Percentiles rank a stretch among this genome's conserved stretches.
phyloP scores from a whole-genome alignment of 2,888 invertebrate species.

The Sialis lutaria region DNA sequence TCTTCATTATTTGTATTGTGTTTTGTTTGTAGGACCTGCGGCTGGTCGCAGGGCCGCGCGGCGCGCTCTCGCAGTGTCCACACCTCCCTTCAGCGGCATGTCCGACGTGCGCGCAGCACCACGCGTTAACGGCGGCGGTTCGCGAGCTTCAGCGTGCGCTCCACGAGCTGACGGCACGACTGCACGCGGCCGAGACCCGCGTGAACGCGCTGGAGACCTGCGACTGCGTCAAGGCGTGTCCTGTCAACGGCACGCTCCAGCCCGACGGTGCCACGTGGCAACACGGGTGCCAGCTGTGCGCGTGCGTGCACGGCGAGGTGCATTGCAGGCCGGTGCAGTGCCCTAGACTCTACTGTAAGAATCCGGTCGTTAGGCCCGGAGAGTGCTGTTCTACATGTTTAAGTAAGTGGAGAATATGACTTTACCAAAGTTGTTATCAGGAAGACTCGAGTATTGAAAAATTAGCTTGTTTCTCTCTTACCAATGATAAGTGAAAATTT shows the following conservation, averaged over 20 bases:
- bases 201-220: slow-evolving; percentile 69
- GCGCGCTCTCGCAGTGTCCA: slow-evolving; percentile 74
- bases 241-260: slow-evolving; percentile 60
- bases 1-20: not conserved
- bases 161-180: slow-evolving; percentile 33
- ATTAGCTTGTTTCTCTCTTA: too few relatives aligned
- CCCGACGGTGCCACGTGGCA: slow-evolving; percentile 76
- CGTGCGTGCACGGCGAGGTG: slow-evolving; percentile 77
- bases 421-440: too few relatives aligned
- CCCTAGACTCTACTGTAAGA: slow-evolving; percentile 57
- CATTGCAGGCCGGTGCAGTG: slow-evolving; percentile 71
- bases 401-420: slow-evolving; percentile 40
- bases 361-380: slow-evolving; percentile 59
- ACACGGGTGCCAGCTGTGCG: slow-evolving; percentile 70
- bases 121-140: slow-evolving; percentile 65
- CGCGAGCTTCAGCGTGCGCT: slow-evolving; percentile 64
- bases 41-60: slow-evolving; percentile 70
- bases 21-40: slow-evolving; percentile 58
- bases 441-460: too few relatives aligned
- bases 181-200: slow-evolving; percentile 63
- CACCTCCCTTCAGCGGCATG: slow-evolving; percentile 70
- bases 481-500: too few relatives aligned
- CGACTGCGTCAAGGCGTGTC: slow-evolving; percentile 80
- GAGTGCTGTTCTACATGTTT: slow-evolving; percentile 77
- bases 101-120: slow-evolving; percentile 81